Percentiles rank a stretch among this genome's conserved stretches.
phyloP scores from a whole-genome alignment of 2,113 vertebrate species.

The Cephalopterus ornatus region DNA sequence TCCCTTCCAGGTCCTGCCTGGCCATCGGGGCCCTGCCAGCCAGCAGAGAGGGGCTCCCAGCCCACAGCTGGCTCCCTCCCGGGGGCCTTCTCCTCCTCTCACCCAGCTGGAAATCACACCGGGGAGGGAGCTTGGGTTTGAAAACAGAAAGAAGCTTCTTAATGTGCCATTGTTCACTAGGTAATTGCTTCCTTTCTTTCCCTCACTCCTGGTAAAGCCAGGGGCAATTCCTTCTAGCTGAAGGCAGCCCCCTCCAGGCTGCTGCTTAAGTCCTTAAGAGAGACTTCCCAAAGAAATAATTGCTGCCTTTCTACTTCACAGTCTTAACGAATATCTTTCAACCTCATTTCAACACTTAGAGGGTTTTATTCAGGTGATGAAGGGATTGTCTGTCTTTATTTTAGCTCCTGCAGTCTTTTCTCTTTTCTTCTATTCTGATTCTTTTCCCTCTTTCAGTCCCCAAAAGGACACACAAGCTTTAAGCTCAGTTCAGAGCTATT shows the following conservation, averaged over 20 bases:
- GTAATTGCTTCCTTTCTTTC: constrained; percentile 73
- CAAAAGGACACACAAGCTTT: constrained; percentile 25
- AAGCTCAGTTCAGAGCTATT: constrained; percentile 60
- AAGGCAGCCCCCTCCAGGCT: constrained; percentile 62
- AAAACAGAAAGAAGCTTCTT: constrained; percentile 53
- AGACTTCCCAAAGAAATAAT: constrained; percentile 73
- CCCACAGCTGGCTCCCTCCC: not conserved
- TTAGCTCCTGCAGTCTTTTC: constrained; percentile 33
- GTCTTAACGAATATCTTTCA: constrained; percentile 60
- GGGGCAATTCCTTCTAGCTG: constrained; percentile 68
- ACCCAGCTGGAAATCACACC: constrained; percentile 7
- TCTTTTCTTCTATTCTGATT: constrained; percentile 30
- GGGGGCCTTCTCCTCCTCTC: not conserved
- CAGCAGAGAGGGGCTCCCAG: not conserved
- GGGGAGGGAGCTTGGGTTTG: constrained; percentile 45
- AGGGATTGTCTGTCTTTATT: constrained; percentile 62
- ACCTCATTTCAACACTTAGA: constrained; percentile 58
- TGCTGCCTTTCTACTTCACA: constrained; percentile 63
- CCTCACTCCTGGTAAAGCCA: constrained; percentile 63
- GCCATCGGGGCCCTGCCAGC: not conserved
- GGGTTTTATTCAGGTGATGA: constrained; percentile 62
- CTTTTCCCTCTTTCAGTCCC: constrained; percentile 13
- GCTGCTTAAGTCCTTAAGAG: constrained; percentile 67
- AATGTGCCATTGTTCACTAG: constrained; percentile 67
- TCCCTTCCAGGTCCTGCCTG: not conserved